Base-by-base conservation (phyloP, 1,140 invertebrate species). In the Vanessa tameamea region DNA sequence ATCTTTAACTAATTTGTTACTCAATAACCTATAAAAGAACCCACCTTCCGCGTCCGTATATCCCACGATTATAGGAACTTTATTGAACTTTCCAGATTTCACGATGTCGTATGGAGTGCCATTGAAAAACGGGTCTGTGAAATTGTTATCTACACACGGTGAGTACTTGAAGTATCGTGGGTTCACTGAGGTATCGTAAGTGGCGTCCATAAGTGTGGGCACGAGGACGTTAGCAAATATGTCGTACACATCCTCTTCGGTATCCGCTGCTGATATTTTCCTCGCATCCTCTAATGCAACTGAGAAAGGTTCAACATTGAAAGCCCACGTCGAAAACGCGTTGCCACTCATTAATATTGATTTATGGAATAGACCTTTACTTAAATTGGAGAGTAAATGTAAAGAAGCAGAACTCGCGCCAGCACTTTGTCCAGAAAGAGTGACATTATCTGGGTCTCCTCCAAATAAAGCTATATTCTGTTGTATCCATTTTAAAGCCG, bases 371-470 rank as follows among this genome's bases (percentile, higher is more conserved):
- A 90, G 69, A 23, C 86, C 88, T 72, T 71, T 76, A 47, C 89
- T 91, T n/a, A 65, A 67, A 66, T 80, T 76, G 0, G 89, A 87
- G 8, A 92, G 72, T 14, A 91, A 50, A 64, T 92, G 91, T 79
- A 92, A 83, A 12, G 84, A 80, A 0, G 85, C 86, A 3, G 89
- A 81, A 53, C 82, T 84, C 5, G 87, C 90, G 0, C 93, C 93
- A 4, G 93, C 93, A 64, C 93, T 94, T 68, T 93, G 89, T 0
- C 93, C 93, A 68, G 88, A 90, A 43, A 94, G 76, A 3, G 93
- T 94, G 15, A 94, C 91, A 68, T 90, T 92, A 6, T 93, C 84
- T 0, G 84, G 86, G 68, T 94, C 88, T 26, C 93, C 93, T n/a
- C 92, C 92, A 72, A 94, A 94, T 5, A 78, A 75, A 20, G 76